phyloP scores from a whole-genome alignment of 2,888 invertebrate species.

The Microctonus brassicae region DNA sequence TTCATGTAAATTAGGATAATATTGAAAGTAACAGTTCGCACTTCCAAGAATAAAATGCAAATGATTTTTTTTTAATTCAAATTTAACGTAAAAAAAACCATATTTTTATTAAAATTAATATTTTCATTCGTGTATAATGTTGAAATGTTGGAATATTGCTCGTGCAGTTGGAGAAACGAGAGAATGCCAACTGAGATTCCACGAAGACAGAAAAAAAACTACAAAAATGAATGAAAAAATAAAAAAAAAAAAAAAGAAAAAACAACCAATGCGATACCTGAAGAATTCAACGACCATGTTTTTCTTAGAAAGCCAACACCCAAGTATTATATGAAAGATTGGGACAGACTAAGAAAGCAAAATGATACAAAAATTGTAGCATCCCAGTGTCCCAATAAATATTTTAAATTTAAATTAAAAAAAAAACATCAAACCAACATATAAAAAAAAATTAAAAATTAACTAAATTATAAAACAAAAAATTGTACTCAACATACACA shows the following conservation, averaged over 20 bases:
- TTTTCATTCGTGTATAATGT: not conserved
- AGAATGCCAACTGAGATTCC: not conserved
- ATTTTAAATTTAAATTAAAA: slow-evolving; percentile 7
- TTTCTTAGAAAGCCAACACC: slow-evolving; percentile 19
- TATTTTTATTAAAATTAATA: not conserved
- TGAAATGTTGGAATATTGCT: slow-evolving; percentile 6
- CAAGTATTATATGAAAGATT: slow-evolving; percentile 15
- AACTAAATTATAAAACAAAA: no score
- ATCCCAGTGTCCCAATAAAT: not conserved
- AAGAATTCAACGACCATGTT: slow-evolving; percentile 25
- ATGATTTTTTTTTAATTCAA: not conserved
- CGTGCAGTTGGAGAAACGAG: slow-evolving; percentile 14
- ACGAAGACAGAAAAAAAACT: slow-evolving; percentile 5
- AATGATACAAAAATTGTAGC: slow-evolving; percentile 1
- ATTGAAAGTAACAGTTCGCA: not conserved
- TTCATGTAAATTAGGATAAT: not conserved
- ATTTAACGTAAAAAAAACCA: not conserved
- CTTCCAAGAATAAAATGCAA: slow-evolving; percentile 1
- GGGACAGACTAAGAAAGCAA: slow-evolving; percentile 17
- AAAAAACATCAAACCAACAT: no score
- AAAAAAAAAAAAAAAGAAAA: not conserved
- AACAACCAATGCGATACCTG: slow-evolving; percentile 1
- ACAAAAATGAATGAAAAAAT: not conserved
- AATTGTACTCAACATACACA: no score
- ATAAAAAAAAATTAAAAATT: no score